phyloP scores from a whole-genome alignment of 2,888 invertebrate species.

The Argynnis bischoffii region DNA sequence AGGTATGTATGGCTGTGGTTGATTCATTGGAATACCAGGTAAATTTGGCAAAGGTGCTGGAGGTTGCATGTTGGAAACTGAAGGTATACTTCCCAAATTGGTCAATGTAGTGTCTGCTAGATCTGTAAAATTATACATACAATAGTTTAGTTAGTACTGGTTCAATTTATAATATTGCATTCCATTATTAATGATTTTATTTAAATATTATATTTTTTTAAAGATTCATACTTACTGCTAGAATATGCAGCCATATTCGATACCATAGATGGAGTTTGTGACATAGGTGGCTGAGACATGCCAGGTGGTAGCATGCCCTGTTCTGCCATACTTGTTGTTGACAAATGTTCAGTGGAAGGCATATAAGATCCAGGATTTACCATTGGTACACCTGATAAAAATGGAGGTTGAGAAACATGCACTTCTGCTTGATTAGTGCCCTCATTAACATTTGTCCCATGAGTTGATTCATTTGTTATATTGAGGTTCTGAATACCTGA shows the following conservation, averaged over 20 bases:
- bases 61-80: slow-evolving; percentile 76
- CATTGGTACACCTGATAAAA: slow-evolving; percentile 77
- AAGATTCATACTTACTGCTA: slow-evolving; percentile 67
- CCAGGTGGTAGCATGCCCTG: slow-evolving; percentile 42
- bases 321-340: slow-evolving; percentile 41
- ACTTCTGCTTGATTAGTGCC: slow-evolving; percentile 45
- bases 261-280: slow-evolving; percentile 68
- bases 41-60: slow-evolving; percentile 78
- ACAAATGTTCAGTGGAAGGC: slow-evolving; percentile 40
- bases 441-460: slow-evolving; percentile 52
- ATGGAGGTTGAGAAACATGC: slow-evolving; percentile 65
- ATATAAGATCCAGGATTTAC: slow-evolving; percentile 69
- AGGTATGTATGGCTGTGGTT: slow-evolving; percentile 79
- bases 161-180: too few relatives aligned
- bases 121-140: slow-evolving; percentile 55
- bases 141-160: too few relatives aligned
- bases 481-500: slow-evolving; percentile 59
- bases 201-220: not conserved
- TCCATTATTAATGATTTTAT: not conserved
- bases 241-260: slow-evolving; percentile 76
- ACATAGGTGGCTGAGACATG: slow-evolving; percentile 50
- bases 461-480: slow-evolving; percentile 61
- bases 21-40: slow-evolving; percentile 79
- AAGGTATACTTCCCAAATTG: slow-evolving; percentile 76
- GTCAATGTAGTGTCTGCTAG: slow-evolving; percentile 76